Percentiles rank a stretch among this genome's conserved stretches.
Conservation (phyloP, 2,888 invertebrate genomes). For the Eugnorisma glareosa region DNA sequence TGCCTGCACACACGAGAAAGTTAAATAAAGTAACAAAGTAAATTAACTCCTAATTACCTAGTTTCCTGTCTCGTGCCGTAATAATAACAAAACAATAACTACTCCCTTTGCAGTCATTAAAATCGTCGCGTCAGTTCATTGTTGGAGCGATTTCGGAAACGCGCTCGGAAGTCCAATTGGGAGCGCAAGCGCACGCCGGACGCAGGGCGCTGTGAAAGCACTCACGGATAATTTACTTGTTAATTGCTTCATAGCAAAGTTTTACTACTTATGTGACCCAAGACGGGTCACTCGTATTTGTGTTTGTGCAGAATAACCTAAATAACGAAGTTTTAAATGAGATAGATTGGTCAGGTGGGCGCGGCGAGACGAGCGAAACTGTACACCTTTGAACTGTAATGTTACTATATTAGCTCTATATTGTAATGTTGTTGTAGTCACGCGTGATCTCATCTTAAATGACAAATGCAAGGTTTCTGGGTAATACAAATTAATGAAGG, state of each 20-base stretch:
- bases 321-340: slow-evolving; percentile 35
- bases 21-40: slow-evolving; percentile 78
- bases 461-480: slow-evolving; percentile 22
- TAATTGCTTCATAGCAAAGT: slow-evolving; percentile 76
- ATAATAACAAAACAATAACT: slow-evolving; percentile 90
- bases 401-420: slow-evolving; percentile 28
- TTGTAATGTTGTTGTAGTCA: slow-evolving; percentile 9
- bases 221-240: slow-evolving; percentile 80
- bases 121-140: slow-evolving; percentile 77
- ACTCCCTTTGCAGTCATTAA: slow-evolving; percentile 83
- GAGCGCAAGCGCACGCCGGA: slow-evolving; percentile 86
- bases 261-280: slow-evolving; percentile 42
- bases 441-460: slow-evolving; percentile 27
- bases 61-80: slow-evolving; percentile 89
- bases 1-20: slow-evolving; percentile 37
- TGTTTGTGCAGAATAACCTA: slow-evolving; percentile 43
- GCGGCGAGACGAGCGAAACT: slow-evolving; percentile 29
- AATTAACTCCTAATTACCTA: slow-evolving; percentile 87
- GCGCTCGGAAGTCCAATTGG: slow-evolving; percentile 90
- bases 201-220: slow-evolving; percentile 86
- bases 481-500: slow-evolving; percentile 2
- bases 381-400: slow-evolving; percentile 33
- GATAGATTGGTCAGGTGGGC: slow-evolving; percentile 40
- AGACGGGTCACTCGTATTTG: too few relatives aligned
- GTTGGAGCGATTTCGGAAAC: slow-evolving; percentile 88